Evolutionary conservation across 92 coral and sea anemone genomes (phyloP).

Genomic region (Epizoanthus stellaris): DNA sequence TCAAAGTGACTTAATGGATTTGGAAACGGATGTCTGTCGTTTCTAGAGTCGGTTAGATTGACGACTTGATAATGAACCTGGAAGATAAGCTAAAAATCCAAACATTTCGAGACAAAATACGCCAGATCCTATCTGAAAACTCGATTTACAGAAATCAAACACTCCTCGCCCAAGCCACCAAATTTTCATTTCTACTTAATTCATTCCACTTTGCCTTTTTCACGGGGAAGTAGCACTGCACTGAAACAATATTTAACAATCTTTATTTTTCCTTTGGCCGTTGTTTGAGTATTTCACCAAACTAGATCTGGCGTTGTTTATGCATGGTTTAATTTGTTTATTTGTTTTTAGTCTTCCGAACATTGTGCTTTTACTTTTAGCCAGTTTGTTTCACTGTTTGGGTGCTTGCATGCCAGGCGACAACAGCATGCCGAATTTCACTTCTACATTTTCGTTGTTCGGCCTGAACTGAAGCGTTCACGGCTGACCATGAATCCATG

Average conservation of each 20-base stretch:
- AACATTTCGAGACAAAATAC: conserved; percentile 53
- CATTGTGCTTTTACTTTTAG: no score
- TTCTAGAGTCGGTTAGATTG: conserved; percentile 34
- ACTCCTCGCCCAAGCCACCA: conserved; percentile 4
- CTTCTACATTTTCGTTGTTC: no score
- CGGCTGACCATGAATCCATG: no score
- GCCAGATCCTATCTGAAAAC: conserved; percentile 33
- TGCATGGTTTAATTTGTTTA: conserved; percentile 36
- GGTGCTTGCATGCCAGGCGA: no score
- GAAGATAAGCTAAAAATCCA: conserved; percentile 65
- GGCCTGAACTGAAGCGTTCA: no score
- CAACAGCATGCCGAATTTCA: no score
- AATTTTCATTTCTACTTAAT: neutral
- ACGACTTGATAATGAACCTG: conserved; percentile 49
- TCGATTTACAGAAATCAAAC: conserved; percentile 32
- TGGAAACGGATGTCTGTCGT: conserved; percentile 46
- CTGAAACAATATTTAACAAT: neutral
- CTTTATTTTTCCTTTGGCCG: neutral
- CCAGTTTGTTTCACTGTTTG: no score
- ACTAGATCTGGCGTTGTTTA: conserved; percentile 33
- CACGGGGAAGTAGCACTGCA: no score
- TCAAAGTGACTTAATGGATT: conserved; percentile 45
- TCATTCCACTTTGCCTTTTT: neutral
- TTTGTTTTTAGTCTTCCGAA: conserved; percentile 27
- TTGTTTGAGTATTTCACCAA: neutral